Evolutionary conservation across 2,113 vertebrate species (phyloP).

Genomic region (Amphiprion percula): DNA sequence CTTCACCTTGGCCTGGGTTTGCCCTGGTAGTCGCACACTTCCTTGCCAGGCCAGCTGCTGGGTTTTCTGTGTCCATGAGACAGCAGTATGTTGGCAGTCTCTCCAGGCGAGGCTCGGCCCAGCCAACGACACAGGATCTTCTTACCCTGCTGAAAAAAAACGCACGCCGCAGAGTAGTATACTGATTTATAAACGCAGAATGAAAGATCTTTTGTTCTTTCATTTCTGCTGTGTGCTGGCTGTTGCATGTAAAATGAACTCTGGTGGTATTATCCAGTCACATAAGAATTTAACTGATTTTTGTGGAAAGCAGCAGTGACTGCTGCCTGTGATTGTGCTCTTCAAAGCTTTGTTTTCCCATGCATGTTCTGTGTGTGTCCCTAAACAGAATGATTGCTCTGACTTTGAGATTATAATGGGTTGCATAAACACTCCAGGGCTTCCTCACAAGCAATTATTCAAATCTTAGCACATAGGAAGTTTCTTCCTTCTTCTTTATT

Average conservation of each 20-base stretch:
- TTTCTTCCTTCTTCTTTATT: background rate
- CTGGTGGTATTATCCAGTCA: slow-evolving; percentile 27
- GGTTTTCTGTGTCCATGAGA: slow-evolving; percentile 74
- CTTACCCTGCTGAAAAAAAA: slow-evolving; percentile 38
- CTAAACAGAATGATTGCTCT: slow-evolving; percentile 23
- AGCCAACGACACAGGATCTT: slow-evolving; percentile 52
- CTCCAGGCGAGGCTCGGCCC: slow-evolving; percentile 39
- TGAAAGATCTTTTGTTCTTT: slow-evolving; percentile 46
- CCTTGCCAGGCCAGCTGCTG: slow-evolving; percentile 68
- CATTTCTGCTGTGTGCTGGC: slow-evolving; percentile 10
- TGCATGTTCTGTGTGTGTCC: background rate
- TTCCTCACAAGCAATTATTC: slow-evolving; percentile 2
- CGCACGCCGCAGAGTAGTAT: background rate
- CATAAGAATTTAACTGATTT: slow-evolving; percentile 35
- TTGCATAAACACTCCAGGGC: slow-evolving; percentile 19
- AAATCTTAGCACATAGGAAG: background rate
- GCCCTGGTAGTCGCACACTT: slow-evolving; percentile 30
- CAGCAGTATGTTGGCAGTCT: slow-evolving; percentile 61
- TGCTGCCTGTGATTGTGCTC: slow-evolving; percentile 23
- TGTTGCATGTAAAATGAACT: slow-evolving; percentile 19
- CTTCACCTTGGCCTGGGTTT: slow-evolving; percentile 34
- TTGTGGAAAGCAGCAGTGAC: slow-evolving; percentile 28
- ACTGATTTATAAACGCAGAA: slow-evolving; percentile 29
- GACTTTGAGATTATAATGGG: slow-evolving; percentile 20
- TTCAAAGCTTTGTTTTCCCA: slow-evolving; percentile 25